A percentile compares a stretch with the other conserved stretches of the same genome.
These are phyloP conservation scores for Dissostichus mawsoni DNA, from an alignment of 2,113 vertebrate species.

Conservation along the genomic window DNA sequence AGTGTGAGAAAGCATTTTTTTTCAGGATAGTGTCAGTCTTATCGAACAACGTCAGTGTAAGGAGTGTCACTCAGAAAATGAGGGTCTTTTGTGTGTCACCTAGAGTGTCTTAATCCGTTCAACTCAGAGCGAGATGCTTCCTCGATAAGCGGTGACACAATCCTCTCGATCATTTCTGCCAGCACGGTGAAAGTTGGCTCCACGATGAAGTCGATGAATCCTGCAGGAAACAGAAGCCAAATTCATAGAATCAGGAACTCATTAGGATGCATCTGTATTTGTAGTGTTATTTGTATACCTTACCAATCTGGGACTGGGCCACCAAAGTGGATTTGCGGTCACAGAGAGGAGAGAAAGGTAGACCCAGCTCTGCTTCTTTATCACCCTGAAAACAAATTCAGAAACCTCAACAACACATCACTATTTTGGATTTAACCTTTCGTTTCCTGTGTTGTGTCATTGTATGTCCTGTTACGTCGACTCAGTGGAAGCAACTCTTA, in stretches of 20 bases:
- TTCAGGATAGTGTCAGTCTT: neutral
- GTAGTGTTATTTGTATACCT: neutral
- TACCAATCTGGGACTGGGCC: constrained; percentile 75
- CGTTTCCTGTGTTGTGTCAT: neutral
- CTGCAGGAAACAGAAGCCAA: constrained; percentile 70
- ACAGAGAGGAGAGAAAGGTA: constrained; percentile 95
- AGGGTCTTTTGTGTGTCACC: constrained; percentile 79
- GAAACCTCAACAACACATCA: neutral
- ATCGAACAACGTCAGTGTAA: neutral
- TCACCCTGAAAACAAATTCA: constrained; percentile 87
- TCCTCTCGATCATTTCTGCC: constrained; percentile 94
- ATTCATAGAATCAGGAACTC: neutral
- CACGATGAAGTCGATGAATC: constrained; percentile 98
- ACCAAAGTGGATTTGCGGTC: constrained; percentile 87
- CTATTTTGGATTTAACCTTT: neutral
- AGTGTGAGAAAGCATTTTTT: neutral
- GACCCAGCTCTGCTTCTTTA: constrained; percentile 93
- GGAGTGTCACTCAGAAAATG: neutral
- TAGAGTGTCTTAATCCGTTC: constrained; percentile 86
- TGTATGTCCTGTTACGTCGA: neutral
- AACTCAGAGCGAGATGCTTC: constrained; percentile 85
- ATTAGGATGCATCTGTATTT: neutral
- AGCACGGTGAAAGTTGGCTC: constrained; percentile 96
- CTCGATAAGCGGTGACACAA: constrained; percentile 89
- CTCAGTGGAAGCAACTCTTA: neutral